Base-by-base conservation (phyloP, 2,113 vertebrate genomes). In the Bubo scandiacus region DNA sequence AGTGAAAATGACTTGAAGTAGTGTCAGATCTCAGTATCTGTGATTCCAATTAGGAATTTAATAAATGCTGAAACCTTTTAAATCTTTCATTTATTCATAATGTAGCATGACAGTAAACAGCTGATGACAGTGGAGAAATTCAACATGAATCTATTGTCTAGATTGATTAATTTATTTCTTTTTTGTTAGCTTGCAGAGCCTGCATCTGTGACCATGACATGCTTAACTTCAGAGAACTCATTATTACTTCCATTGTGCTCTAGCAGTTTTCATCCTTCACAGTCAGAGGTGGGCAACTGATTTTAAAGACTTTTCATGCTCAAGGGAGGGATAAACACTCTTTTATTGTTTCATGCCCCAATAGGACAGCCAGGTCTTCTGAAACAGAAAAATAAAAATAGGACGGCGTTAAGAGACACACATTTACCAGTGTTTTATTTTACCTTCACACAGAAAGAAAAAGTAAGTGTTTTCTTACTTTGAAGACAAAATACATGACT, bases 1-100 rank as follows among this genome's bases (percentile, higher is more conserved):
- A 94, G 85, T 61, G 62, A 89, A 95, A 87, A 83, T 77, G 34
- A 66, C 82, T 96, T 81, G 75, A 92, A 75, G 72, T 85, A 83
- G 85, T 81, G 62, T 92, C 81, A 91, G 91, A 94, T 92, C 91
- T 83, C 77, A 91, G 3, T 95, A 92, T 94, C 94, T 91, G 49
- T 93, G 89, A 89, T 95, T 94, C 92, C 95, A 96, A 86, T 92
- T 95, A 97, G 65, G 67, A 88, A 73, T 95, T 90, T 91, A 96
- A 94, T 92, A 94, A 96, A 86, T 86, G 47, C 81, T 77, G 59
- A 86, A 93, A 55, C 63, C 51, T 75, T 96, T 90, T 81, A 79
- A 86, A 72, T 71, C 25, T 86, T 83, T 92, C 58, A 82, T 68
- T 95, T 96, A 86, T 91, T 96, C 85, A 34, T 90, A 92, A 94